These are phyloP conservation scores for Megaceryle torquata DNA, from an alignment of 2,113 vertebrate genomes.

Conservation along the genomic window DNA sequence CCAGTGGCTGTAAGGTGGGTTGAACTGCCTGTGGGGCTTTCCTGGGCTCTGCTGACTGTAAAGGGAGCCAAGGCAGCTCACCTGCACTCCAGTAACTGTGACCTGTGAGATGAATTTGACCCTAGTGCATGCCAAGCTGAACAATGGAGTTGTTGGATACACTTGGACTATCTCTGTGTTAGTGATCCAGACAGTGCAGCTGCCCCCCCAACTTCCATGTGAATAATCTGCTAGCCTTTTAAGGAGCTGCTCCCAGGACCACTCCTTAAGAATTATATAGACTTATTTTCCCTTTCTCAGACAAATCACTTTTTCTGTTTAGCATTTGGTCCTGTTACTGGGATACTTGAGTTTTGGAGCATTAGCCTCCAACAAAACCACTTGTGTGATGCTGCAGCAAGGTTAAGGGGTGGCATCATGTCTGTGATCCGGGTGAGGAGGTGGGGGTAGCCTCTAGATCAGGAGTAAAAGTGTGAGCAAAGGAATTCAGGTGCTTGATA, in stretches of 20 bases:
- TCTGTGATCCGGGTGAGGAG: neutral
- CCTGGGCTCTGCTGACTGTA: neutral
- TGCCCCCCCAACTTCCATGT: neutral
- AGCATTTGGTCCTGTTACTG: neutral
- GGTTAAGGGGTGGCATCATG: neutral
- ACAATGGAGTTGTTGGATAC: neutral
- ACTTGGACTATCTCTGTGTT: neutral
- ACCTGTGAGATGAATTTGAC: neutral
- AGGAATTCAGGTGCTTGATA: neutral
- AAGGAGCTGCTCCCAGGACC: neutral
- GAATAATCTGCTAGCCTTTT: neutral
- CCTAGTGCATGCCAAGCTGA: neutral
- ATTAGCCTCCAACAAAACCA: neutral
- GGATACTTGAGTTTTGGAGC: neutral
- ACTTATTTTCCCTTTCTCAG: neutral
- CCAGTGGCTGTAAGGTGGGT: neutral
- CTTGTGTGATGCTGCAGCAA: neutral
- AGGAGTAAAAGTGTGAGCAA: neutral
- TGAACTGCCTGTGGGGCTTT: neutral
- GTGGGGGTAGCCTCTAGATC: neutral
- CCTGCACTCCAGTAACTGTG: fast-evolving
- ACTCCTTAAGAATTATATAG: neutral
- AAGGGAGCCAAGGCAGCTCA: neutral
- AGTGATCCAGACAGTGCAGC: neutral
- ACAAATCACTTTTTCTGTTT: neutral